Evolutionary conservation across 2,888 invertebrate genomes (phyloP), one percentile per base, ranked within the genome.

Genomic region (Drosophila affinis): DNA sequence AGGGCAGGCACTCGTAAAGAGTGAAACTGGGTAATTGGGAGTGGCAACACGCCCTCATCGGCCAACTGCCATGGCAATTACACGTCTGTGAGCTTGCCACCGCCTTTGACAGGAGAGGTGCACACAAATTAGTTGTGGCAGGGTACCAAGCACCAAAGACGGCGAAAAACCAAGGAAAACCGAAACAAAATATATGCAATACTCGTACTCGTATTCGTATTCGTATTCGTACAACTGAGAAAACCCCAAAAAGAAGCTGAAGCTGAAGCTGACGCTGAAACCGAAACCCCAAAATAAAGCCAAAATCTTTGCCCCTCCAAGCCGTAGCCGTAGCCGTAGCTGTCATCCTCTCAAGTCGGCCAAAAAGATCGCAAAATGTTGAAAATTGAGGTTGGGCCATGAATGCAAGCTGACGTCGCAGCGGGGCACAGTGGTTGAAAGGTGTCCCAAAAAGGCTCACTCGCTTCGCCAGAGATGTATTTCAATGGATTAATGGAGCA

Each of bases 351-450:
- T 29, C 45, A 70, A 70, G 45, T 63, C 49, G 57, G 57, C 46
- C 54, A 34, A 54, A 69, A 71, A 74, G 64, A 72, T 72, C 60
- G 72, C 65, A 67, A 72, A 67, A 72, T 71, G 64, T 65, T 67
- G 56, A 72, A 73, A 72, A 60, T 72, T 78, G 74, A 83, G 81
- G 81, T 75, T 83, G 81, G 82, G 79, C 65, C 39, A 6, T 7
- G 39, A 39, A 39, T 39, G 39, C 39, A 39, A 39, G 14, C 14
- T 6, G 39, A 39, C 14, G 39, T 39, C 14, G 39, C 14, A 29
- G 49, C 65, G 62, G 34, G 62, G 34, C 29, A 39, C 53, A 21
- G 54, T 62, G 46, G 34, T 12, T 3, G 1, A 34, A 34, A 34
- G 12, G 4, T 4, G 12, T 4, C 12, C 2, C 1, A 12, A 12